These are phyloP conservation scores for Pangasius djambal DNA, from an alignment of 2,797 vertebrate species.

Conservation along the genomic window DNA sequence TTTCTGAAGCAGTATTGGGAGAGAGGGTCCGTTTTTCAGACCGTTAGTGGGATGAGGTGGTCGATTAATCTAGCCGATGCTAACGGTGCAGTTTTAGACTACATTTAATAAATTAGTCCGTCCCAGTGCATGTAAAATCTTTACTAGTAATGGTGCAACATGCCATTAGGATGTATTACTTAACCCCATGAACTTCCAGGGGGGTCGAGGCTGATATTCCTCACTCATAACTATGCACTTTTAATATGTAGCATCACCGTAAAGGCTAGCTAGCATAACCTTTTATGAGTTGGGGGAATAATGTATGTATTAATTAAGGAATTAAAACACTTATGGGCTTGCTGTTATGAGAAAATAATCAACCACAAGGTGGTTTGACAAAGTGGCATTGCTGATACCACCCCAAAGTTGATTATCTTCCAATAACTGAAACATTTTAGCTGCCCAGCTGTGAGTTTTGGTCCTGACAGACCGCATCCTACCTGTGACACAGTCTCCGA, in stretches of 20 bases:
- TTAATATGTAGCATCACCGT: not conserved
- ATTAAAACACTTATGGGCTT: not conserved
- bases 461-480: too few relatives aligned
- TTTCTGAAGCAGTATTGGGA: not conserved
- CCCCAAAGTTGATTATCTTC: not conserved
- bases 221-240: not conserved
- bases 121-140: not conserved
- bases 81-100: not conserved
- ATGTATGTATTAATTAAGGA: not conserved
- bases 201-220: not conserved
- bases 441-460: not conserved
- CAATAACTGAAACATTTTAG: not conserved
- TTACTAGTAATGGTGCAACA: not conserved
- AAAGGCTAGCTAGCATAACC: not conserved
- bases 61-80: not conserved
- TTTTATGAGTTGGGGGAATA: not conserved
- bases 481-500: not conserved
- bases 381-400: not conserved
- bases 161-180: not conserved
- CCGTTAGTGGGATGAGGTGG: not conserved
- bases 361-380: not conserved
- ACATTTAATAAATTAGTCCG: not conserved
- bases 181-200: not conserved
- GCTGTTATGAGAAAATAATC: not conserved
- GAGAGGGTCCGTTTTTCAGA: too few relatives aligned